phyloP scores from a whole-genome alignment of 2,113 vertebrate species.

The Oxyura jamaicensis region DNA sequence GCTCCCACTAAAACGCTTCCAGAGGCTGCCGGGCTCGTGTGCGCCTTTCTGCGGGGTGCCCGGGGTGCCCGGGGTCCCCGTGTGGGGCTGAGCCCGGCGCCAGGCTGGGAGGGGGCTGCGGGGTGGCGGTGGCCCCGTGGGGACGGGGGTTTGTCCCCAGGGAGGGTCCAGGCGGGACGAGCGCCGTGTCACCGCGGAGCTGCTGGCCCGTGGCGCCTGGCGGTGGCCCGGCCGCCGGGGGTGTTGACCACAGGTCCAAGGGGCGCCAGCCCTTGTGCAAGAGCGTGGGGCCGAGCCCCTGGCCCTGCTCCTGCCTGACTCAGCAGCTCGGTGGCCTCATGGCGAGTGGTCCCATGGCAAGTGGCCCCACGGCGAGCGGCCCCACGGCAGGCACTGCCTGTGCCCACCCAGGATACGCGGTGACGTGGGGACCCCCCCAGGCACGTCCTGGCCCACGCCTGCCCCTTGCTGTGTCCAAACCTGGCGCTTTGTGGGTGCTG shows the following conservation, averaged over 20 bases:
- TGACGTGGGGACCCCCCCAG: too few species aligned
- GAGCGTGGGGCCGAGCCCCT: neutral
- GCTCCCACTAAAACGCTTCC: neutral
- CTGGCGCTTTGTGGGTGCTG: too few species aligned
- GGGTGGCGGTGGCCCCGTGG: neutral
- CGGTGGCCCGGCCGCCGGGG: neutral
- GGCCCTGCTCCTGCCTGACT: neutral
- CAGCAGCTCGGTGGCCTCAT: neutral
- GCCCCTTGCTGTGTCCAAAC: too few species aligned
- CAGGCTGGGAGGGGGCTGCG: neutral
- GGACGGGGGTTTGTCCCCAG: neutral
- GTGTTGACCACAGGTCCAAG: neutral
- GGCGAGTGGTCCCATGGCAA: neutral
- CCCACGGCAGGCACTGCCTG: neutral
- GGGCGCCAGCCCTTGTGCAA: neutral
- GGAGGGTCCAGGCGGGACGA: too few species aligned
- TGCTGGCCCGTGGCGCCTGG: neutral
- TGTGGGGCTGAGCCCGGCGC: neutral
- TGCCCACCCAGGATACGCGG: rapidly evolving
- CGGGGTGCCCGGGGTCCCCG: neutral
- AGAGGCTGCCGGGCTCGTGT: neutral
- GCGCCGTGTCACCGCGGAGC: too few species aligned
- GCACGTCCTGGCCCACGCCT: too few species aligned
- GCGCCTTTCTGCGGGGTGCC: neutral
- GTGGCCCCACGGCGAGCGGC: too few species aligned